These are phyloP conservation scores for Nothoprocta pentlandii DNA, from an alignment of 2,113 vertebrate genomes.

Conservation along the genomic window DNA sequence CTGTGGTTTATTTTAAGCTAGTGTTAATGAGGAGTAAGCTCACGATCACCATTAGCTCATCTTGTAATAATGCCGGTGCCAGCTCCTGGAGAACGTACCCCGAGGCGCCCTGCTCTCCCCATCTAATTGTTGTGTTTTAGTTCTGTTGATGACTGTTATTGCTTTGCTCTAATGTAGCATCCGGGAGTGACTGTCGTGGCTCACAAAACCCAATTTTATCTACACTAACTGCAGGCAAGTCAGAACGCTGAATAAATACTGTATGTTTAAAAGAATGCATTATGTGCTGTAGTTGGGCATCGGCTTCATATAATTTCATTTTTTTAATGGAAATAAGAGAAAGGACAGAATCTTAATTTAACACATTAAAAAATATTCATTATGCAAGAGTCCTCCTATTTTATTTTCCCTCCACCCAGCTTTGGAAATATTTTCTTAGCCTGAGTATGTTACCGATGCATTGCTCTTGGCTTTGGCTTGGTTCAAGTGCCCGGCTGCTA, in stretches of 20 bases:
- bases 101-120: not conserved
- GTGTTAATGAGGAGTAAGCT: rapidly evolving
- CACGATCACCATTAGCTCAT: rapidly evolving
- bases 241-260: not conserved
- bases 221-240: rapidly evolving
- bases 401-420: not conserved
- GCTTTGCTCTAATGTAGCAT: not conserved
- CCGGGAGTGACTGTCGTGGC: not conserved
- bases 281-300: not conserved
- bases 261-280: not conserved
- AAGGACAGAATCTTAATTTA: not conserved
- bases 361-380: not conserved
- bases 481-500: not conserved
- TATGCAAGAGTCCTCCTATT: not conserved
- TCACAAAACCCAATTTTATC: not conserved
- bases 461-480: not conserved
- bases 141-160: not conserved
- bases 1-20: rapidly evolving
- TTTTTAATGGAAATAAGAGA: not conserved
- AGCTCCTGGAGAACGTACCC: not conserved
- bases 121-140: not conserved
- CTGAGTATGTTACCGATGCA: not conserved
- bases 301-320: not conserved
- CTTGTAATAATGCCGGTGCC: not conserved
- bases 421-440: not conserved